phyloP scores from a whole-genome alignment of 2,113 vertebrate species.

The Trematocara stigmaticum region DNA sequence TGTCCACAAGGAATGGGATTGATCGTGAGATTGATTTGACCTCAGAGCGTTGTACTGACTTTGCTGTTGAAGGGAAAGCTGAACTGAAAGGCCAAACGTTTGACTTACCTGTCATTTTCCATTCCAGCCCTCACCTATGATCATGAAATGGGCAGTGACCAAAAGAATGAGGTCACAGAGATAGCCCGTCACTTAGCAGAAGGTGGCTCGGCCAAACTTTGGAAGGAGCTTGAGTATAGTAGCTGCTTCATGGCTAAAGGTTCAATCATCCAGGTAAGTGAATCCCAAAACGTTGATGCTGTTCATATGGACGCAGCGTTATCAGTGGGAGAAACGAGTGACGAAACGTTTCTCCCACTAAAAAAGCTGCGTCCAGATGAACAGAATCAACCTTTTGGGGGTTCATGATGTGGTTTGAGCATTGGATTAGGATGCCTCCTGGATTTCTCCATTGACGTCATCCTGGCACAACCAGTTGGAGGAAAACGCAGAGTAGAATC shows the following conservation, averaged over 20 bases:
- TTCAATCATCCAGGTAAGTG: background rate
- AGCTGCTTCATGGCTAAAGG: background rate
- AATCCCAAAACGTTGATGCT: fast-evolving
- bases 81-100: background rate
- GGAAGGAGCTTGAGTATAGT: background rate
- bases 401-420: fast-evolving
- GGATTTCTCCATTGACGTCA: background rate
- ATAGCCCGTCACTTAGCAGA: background rate
- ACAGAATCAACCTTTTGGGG: background rate
- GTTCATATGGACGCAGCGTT: fast-evolving
- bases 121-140: background rate
- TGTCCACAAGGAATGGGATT: background rate
- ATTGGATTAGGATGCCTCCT: background rate
- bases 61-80: background rate
- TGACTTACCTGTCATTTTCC: fast-evolving
- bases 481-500: background rate
- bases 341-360: fast-evolving
- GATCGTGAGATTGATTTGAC: background rate
- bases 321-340: fast-evolving
- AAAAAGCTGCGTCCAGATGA: fast-evolving
- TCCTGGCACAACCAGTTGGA: background rate
- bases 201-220: background rate
- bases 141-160: background rate
- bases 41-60: background rate
- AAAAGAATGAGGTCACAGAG: background rate